Conservation (phyloP, 2,888 invertebrate genomes). For the Pegoplata infirma region DNA sequence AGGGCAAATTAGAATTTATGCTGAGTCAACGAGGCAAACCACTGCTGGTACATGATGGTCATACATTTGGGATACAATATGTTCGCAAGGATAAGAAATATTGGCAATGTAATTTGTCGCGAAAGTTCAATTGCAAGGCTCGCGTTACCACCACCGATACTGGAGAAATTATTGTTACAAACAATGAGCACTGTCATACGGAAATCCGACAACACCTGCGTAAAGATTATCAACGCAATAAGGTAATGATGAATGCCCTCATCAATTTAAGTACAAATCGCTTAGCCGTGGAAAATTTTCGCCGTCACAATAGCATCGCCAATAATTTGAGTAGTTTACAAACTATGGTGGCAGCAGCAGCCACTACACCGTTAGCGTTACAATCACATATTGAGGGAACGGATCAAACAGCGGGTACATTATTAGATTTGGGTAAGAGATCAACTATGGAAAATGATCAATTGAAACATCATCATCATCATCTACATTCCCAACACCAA, state of each 20-base stretch:
- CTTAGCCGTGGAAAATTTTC: slow-evolving; percentile 69
- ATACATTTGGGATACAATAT: slow-evolving; percentile 78
- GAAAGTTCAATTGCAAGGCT: slow-evolving; percentile 78
- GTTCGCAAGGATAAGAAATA: slow-evolving; percentile 79
- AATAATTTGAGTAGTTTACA: slow-evolving; percentile 64
- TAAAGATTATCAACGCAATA: slow-evolving; percentile 78
- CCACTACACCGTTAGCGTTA: slow-evolving; percentile 42
- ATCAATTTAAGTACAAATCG: slow-evolving; percentile 74
- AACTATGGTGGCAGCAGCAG: slow-evolving; percentile 52
- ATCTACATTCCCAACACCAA: slow-evolving; percentile 60
- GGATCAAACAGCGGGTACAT: not conserved
- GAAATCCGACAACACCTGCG: slow-evolving; percentile 78
- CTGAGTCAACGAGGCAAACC: slow-evolving; percentile 78
- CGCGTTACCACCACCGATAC: slow-evolving; percentile 78
- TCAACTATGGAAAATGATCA: slow-evolving; percentile 33
- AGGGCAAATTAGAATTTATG: slow-evolving; percentile 79
- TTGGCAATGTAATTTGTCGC: slow-evolving; percentile 78
- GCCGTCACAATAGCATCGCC: slow-evolving; percentile 66
- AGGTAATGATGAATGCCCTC: slow-evolving; percentile 76
- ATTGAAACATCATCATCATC: slow-evolving; percentile 13
- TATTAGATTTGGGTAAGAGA: slow-evolving; percentile 59
- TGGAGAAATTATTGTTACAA: slow-evolving; percentile 76
- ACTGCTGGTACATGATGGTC: slow-evolving; percentile 77
- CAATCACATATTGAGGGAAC: slow-evolving; percentile 43
- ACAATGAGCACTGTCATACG: slow-evolving; percentile 79